A percentile compares a stretch with the other conserved stretches of the same genome.
Evolutionary conservation across 2,797 vertebrate species (phyloP).

Genomic region (Octomys mimax): DNA sequence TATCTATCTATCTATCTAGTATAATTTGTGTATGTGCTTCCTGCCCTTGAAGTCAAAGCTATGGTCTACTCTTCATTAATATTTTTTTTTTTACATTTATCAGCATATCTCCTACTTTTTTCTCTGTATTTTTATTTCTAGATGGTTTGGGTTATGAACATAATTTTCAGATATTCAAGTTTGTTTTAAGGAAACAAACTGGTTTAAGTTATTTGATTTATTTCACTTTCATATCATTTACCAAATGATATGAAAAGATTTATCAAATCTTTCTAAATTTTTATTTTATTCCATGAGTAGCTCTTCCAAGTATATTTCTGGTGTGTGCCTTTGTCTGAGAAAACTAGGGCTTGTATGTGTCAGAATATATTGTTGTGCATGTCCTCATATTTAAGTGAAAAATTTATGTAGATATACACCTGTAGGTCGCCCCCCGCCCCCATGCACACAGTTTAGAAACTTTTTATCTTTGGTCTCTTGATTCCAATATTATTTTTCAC

Average conservation of each 20-base stretch:
- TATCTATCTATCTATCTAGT: no score
- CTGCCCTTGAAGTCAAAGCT: not conserved
- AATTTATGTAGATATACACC: not conserved
- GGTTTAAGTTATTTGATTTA: constrained; percentile 22
- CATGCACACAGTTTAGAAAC: not conserved
- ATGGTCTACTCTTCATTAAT: not conserved
- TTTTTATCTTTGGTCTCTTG: not conserved
- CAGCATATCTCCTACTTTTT: not conserved
- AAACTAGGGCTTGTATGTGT: not conserved
- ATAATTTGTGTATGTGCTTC: not conserved
- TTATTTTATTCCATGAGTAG: not conserved
- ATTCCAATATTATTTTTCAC: not conserved
- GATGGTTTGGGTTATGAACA: not conserved
- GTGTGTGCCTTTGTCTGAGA: not conserved
- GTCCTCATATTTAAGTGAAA: not conserved
- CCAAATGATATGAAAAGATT: no score
- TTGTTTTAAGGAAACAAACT: not conserved
- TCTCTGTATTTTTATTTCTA: not conserved
- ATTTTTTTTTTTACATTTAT: constrained; percentile 23
- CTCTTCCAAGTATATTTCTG: not conserved
- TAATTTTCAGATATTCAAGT: not conserved
- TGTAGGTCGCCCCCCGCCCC: not conserved
- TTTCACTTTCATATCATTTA: not conserved
- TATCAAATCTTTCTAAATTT: not conserved
- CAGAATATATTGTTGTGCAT: not conserved